phyloP scores from a whole-genome alignment of 2,888 invertebrate species.

The Hirtodrosophila duncani region DNA sequence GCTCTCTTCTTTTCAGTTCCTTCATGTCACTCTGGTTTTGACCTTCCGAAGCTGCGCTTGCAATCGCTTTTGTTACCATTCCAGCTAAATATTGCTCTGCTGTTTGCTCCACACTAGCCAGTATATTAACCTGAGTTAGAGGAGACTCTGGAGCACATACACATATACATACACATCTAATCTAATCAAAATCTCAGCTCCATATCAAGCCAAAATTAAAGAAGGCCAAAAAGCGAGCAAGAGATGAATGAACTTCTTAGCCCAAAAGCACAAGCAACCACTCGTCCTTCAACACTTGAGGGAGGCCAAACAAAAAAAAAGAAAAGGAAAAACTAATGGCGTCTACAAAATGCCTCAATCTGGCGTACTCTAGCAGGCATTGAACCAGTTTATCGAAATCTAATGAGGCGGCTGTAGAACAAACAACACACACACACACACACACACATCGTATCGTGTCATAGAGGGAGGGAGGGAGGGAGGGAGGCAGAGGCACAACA shows the following conservation, averaged over 20 bases:
- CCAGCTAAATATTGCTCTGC: too few species aligned
- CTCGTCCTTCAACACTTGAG: constrained; percentile 1
- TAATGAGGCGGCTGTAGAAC: constrained; percentile 62
- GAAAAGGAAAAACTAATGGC: background rate
- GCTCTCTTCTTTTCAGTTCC: too few species aligned
- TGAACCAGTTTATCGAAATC: constrained; percentile 60
- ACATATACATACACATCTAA: background rate
- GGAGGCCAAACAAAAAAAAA: constrained; percentile 10
- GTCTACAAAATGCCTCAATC: constrained; percentile 33
- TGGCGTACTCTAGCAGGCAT: constrained; percentile 26
- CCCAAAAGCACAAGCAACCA: background rate
- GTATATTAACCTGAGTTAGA: too few species aligned
- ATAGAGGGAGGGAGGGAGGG: background rate
- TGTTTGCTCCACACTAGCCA: too few species aligned
- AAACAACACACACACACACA: constrained; percentile 27
- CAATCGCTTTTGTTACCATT: too few species aligned
- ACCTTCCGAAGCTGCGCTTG: too few species aligned
- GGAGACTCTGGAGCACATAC: too few species aligned
- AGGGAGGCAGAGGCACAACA: background rate
- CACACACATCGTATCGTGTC: too few species aligned
- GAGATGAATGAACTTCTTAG: too few species aligned
- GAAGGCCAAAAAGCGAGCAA: background rate
- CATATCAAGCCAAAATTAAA: constrained; percentile 10
- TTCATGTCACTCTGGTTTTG: too few species aligned
- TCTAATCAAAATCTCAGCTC: constrained; percentile 2